Conservation (phyloP, 2,113 vertebrate genomes). For the Naja naja region DNA sequence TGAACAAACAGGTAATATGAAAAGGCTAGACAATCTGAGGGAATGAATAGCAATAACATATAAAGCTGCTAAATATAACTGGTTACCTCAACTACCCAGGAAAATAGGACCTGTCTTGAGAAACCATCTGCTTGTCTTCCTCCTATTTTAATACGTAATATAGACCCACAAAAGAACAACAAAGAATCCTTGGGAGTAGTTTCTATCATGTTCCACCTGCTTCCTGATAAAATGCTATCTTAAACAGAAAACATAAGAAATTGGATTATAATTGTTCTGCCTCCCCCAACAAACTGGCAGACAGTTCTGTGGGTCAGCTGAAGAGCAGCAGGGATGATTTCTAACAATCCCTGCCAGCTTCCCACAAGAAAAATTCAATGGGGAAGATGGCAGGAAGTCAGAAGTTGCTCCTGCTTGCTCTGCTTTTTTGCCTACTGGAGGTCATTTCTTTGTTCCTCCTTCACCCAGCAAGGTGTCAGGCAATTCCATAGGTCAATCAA, state of each 20-base stretch:
- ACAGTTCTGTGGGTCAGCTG: background rate
- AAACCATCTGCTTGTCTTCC: background rate
- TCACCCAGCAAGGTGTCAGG: background rate
- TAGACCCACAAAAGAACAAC: background rate
- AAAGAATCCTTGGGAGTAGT: background rate
- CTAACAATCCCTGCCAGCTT: background rate
- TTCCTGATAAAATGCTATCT: background rate
- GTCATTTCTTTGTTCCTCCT: background rate
- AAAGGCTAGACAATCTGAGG: background rate
- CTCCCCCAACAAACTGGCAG: background rate
- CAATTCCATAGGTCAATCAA: background rate
- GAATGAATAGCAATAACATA: background rate
- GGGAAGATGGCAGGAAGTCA: background rate
- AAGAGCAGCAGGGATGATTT: background rate
- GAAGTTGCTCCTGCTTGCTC: background rate
- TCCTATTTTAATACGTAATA: background rate
- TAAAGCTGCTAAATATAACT: background rate
- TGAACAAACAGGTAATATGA: background rate
- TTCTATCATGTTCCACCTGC: background rate
- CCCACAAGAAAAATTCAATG: background rate
- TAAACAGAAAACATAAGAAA: background rate
- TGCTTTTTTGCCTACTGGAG: background rate
- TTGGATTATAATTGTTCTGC: background rate
- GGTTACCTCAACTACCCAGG: background rate
- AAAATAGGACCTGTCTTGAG: background rate